These are phyloP conservation scores for Raja brachyura DNA, from an alignment of 2,113 vertebrate species.

Conservation along the genomic window DNA sequence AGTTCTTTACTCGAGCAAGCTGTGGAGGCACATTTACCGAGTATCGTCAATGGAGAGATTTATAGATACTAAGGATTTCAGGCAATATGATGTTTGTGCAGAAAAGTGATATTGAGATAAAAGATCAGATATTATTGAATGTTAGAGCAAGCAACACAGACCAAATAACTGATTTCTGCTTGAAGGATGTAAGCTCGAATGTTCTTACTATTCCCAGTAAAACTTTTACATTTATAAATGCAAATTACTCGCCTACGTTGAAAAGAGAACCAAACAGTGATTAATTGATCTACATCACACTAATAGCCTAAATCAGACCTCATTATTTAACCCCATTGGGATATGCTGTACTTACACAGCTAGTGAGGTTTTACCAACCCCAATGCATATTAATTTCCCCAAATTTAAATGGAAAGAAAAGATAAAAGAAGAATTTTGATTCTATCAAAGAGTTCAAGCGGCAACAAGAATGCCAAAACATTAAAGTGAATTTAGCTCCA, in stretches of 20 bases:
- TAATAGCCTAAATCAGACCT: neutral
- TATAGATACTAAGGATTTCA: too few relatives aligned
- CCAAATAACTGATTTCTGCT: too few relatives aligned
- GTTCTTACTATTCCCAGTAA: neutral
- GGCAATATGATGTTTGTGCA: too few relatives aligned
- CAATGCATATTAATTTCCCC: neutral
- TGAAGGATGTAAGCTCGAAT: too few relatives aligned
- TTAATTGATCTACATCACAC: neutral
- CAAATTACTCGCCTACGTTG: neutral
- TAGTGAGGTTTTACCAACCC: neutral
- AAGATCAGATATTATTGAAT: too few relatives aligned
- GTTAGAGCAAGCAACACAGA: too few relatives aligned
- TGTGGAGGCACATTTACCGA: too few relatives aligned
- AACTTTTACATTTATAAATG: neutral
- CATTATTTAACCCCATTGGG: neutral
- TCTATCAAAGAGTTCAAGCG: neutral
- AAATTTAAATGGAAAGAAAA: neutral
- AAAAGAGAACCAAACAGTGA: neutral
- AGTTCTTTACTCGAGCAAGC: too few relatives aligned
- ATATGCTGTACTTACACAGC: neutral
- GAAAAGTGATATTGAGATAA: too few relatives aligned
- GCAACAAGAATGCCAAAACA: neutral
- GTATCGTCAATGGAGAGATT: too few relatives aligned
- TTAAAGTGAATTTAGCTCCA: neutral
- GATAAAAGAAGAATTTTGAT: too few relatives aligned